Base-by-base conservation (phyloP, 35 echinoderm and acorn worm genomes). In the Eucidaris tribuloides region DNA sequence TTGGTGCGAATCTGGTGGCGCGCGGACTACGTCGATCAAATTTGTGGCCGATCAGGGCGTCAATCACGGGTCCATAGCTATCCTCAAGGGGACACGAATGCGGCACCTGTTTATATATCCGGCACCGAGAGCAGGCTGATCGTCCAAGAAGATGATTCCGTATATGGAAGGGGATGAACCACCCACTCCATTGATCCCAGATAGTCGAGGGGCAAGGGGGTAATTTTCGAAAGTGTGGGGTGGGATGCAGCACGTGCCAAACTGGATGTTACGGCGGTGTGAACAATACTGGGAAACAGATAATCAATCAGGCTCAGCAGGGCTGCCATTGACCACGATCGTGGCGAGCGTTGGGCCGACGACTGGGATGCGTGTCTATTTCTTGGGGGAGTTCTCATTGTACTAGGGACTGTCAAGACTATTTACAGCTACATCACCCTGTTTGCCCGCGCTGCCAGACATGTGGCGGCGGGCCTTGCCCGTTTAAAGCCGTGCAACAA, bases 21-120 rank as follows among this genome's bases (percentile, higher is more conserved):
- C 39, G n/a, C 30, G 29, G 39, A 39, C 3, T 3, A 35, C 68
- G 20, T 35, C 5, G 30, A 74, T 74, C 29, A 74, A 19, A 41
- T 74, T 74, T 6, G 68, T 74, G 7, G n/a, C 68, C 68, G 39
- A 74, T 74, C 7, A 74, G 68, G n/a, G 39, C 68, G 3, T 28
- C 28, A 6, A 74, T 35, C 20, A 23, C 39, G 39, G 2, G 7
- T 41, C 68, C 39, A 41, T 74, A 74, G 7, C 5, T 34, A 20
- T 74, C 68, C 29, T 23, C 20, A 34, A 35, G 68, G 30, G 39
- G 24, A 34, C 27, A 23, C 29, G 39, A 74, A 34, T 23, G 24
- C n/a, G 68, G 68, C 7, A 74, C 68, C 5, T 74, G 20, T 13
- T 2, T 2, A 41, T 74, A 74, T 2, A 4, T 3, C 27, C 20